Conservation (phyloP, 2,888 invertebrate species). For the Chalcosyrphus nemorum region DNA sequence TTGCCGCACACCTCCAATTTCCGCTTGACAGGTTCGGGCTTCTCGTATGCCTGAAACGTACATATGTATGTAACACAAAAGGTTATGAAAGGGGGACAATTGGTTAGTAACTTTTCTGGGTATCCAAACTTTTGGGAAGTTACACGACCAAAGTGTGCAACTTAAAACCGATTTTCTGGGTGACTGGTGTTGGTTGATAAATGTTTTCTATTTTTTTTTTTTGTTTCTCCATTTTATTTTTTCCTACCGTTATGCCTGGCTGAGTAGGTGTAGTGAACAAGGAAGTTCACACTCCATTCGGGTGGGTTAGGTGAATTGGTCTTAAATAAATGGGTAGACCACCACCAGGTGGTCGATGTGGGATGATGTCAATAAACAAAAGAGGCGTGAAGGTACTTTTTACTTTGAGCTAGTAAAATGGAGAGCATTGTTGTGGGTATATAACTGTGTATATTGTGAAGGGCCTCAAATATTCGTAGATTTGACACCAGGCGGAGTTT, state of each 20-base stretch:
- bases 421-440: too few species aligned
- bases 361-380: conserved; percentile 29
- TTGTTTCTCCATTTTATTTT: neutral
- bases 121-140: conserved; percentile 43
- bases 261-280: conserved; percentile 51
- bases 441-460: too few species aligned
- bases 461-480: too few species aligned
- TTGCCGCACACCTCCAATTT: conserved; percentile 74
- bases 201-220: conserved; percentile 1
- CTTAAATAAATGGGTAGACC: conserved; percentile 63
- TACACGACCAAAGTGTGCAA: conserved; percentile 63
- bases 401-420: conserved; percentile 9
- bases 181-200: conserved; percentile 69
- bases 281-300: conserved; percentile 71
- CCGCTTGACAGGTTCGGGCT: neutral
- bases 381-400: conserved; percentile 1
- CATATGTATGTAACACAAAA: neutral
- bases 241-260: conserved; percentile 35
- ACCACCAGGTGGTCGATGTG: conserved; percentile 59
- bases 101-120: conserved; percentile 55
- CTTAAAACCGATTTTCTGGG: conserved; percentile 69
- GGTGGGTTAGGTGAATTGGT: conserved; percentile 58
- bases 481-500: too few species aligned
- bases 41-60: neutral
- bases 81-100: conserved; percentile 32